These are phyloP conservation scores for Phyllostomus hastatus DNA, from an alignment of 2,113 vertebrate genomes.

Conservation along the genomic window DNA sequence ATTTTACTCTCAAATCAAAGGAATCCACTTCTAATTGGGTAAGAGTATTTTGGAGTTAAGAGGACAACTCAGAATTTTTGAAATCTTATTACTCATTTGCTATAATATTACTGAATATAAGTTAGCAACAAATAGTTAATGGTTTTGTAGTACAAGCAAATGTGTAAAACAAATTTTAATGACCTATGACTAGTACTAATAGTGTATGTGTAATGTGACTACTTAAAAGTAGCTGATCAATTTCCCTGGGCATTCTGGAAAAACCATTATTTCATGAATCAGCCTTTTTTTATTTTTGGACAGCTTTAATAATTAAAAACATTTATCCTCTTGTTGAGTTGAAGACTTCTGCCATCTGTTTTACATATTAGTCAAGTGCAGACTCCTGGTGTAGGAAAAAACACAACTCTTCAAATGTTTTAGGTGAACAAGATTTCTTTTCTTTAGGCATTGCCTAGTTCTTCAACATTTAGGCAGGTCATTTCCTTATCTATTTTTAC, in stretches of 20 bases:
- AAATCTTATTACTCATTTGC: not conserved
- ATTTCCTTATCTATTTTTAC: not conserved
- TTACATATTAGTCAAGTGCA: not conserved
- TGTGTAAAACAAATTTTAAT: not conserved
- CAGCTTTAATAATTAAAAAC: not conserved
- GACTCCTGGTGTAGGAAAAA: not conserved
- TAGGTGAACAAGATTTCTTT: not conserved
- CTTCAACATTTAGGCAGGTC: not conserved
- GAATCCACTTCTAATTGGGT: not conserved
- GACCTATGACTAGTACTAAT: not conserved
- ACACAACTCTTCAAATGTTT: not conserved
- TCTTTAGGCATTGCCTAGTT: not conserved
- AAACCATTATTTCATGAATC: not conserved
- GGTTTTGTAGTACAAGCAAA: not conserved
- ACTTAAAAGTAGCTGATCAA: not conserved
- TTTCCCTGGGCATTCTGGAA: not conserved
- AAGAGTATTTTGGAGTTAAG: not conserved
- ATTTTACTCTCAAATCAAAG: conserved; percentile 6
- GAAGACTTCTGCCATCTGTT: not conserved
- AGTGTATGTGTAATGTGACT: not conserved
- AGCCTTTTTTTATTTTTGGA: not conserved
- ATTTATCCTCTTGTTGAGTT: not conserved
- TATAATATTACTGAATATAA: not conserved
- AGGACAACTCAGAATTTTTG: not conserved
- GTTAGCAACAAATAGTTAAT: not conserved